Percentiles rank a stretch among this genome's conserved stretches.
Evolutionary conservation across 1,140 invertebrate genomes (phyloP).

Genomic region (Drosophila sproati): DNA sequence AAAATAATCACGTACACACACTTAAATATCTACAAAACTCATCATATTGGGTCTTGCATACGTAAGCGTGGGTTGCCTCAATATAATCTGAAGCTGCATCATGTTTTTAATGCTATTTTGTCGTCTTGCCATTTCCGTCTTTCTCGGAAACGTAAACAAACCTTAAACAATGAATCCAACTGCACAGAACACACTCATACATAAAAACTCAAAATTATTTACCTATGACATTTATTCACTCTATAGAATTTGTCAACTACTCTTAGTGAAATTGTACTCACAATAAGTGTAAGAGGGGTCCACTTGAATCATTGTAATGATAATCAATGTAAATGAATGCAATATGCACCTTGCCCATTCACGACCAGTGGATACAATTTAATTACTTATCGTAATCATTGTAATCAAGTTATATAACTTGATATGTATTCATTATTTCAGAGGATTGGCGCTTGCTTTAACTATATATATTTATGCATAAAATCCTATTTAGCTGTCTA

Average conservation of each 20-base stretch:
- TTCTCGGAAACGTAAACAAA: constrained; percentile 75
- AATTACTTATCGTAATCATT: constrained; percentile 25
- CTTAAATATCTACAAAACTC: constrained; percentile 4
- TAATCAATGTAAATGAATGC: constrained; percentile 61
- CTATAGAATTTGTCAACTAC: constrained; percentile 20
- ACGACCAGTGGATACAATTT: constrained; percentile 31
- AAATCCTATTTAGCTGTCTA: too few species aligned
- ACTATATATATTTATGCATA: too few species aligned
- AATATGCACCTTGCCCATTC: constrained; percentile 29
- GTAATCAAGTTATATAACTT: not conserved
- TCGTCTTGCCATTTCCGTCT: constrained; percentile 69
- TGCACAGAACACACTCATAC: too few species aligned
- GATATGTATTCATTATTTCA: not conserved
- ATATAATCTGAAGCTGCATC: constrained; percentile 21
- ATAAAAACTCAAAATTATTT: not conserved
- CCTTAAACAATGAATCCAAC: constrained; percentile 33
- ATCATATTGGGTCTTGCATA: constrained; percentile 30
- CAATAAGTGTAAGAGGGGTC: not conserved
- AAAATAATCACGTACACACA: constrained; percentile 71
- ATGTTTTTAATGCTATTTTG: constrained; percentile 51
- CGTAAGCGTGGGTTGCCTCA: constrained; percentile 29
- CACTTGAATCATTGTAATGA: constrained; percentile 30
- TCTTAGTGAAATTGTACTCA: constrained; percentile 36
- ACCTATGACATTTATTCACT: constrained; percentile 35
- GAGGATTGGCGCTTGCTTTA: not conserved